Percentiles rank a stretch among this genome's conserved stretches.
Conservation (phyloP, 2,888 invertebrate genomes). For the Rhingia campestris region DNA sequence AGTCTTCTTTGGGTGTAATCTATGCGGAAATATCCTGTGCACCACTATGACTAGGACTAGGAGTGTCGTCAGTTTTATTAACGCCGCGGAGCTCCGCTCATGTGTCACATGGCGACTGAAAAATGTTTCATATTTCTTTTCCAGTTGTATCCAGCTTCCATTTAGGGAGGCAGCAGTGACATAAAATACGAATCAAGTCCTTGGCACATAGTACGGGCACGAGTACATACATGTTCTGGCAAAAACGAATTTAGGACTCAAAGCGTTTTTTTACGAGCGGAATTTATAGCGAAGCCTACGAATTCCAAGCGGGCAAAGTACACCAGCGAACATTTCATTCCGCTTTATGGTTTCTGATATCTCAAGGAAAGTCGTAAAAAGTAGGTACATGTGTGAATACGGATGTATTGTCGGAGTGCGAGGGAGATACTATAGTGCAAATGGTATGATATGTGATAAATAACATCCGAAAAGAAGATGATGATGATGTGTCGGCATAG, state of each 20-base stretch:
- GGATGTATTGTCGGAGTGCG: background rate
- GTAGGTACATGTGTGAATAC: background rate
- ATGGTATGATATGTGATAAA: constrained; percentile 62
- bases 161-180: constrained; percentile 28
- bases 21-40: constrained; percentile 45
- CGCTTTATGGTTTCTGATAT: constrained; percentile 65
- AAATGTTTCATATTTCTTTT: constrained; percentile 60
- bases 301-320: constrained; percentile 40
- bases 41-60: constrained; percentile 18
- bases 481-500: constrained; percentile 67
- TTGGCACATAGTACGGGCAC: constrained; percentile 7
- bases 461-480: constrained; percentile 56
- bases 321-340: constrained; percentile 60
- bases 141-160: constrained; percentile 19
- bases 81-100: constrained; percentile 12
- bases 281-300: constrained; percentile 61
- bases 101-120: constrained; percentile 57
- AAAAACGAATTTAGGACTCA: constrained; percentile 36
- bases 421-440: constrained; percentile 40
- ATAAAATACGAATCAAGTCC: constrained; percentile 58
- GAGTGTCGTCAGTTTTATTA: constrained; percentile 58
- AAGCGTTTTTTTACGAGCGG: constrained; percentile 59
- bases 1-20: constrained; percentile 19
- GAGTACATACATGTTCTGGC: background rate
- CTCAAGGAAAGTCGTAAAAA: constrained; percentile 64